Evolutionary conservation across 2,113 vertebrate genomes (phyloP), one percentile per base, ranked within the genome.

Genomic region (Chloebia gouldiae): DNA sequence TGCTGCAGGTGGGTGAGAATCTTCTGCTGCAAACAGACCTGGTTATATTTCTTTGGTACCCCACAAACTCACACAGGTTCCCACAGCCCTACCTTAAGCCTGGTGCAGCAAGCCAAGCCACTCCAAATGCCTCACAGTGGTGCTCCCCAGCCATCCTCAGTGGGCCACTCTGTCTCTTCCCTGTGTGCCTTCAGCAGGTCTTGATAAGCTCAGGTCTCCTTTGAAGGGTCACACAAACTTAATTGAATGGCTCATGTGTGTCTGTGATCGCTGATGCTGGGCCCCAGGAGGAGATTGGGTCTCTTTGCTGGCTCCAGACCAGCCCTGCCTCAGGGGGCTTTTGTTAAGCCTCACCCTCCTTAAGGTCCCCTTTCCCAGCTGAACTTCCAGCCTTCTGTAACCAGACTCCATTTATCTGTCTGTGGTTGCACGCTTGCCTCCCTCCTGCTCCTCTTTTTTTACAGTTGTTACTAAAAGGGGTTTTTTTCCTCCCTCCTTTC

Each of bases 151-250:
- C 24, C 33, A 27, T 25, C 17, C 72, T 57, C 4, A 2, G 7
- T 12, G 64, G 31, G 53, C 17, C 19, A 6, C 2, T 3, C 24
- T 70, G 22, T 14, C 31, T 33, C 2, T 14, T 35, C 28, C 4
- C 22, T 28, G 1, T 0, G 2, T 39, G 40, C 19, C 66, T 86
- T 51, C 60, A 69, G 49, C 53, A 47, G 53, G 75, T n/a, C 24
- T 91, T 0, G 0, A 18, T 0, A 0, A 86, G 30, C 35, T 50
- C 73, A 59, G 64, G 4, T 51, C 11, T 68, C 37, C 56, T 63
- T 44, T 11, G 70, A 82, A 68, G 10, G 7, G 30, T 17, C 31
- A 28, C 1, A 0, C 3, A 63, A 35, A 17, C 47, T 35, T 28
- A 44, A 19, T 2, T 28, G 35, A 37, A 68, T 44, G 3, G 18